A percentile compares a stretch with the other conserved stretches of the same genome.
These are phyloP conservation scores for Miltochrista miniata DNA, from an alignment of 2,888 invertebrate species.

Conservation along the genomic window DNA sequence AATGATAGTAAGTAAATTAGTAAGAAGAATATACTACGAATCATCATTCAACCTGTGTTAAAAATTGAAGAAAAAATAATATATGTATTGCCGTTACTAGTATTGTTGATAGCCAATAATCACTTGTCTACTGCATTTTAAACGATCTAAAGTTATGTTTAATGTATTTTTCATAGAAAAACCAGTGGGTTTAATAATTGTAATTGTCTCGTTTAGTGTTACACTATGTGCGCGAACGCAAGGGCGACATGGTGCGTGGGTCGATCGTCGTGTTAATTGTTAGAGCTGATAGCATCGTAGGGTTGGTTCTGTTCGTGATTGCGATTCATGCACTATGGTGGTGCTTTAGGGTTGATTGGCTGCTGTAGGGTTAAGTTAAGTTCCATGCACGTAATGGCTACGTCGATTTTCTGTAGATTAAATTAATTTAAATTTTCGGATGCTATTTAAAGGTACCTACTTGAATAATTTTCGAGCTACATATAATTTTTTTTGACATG, in stretches of 20 bases:
- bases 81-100: neutral
- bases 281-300: constrained; percentile 46
- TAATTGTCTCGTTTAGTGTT: constrained; percentile 26
- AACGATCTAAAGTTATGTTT: neutral
- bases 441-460: no score
- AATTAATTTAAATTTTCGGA: no score
- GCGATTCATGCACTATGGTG: constrained; percentile 39
- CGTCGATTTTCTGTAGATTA: no score
- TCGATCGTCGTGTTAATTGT: constrained; percentile 46
- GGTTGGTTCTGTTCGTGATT: constrained; percentile 14
- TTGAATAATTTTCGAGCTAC: no score
- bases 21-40: no score
- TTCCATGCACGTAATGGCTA: no score
- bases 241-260: constrained; percentile 44
- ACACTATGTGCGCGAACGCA: constrained; percentile 21
- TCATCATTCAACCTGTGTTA: neutral
- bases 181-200: constrained; percentile 11
- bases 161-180: neutral
- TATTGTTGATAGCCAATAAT: neutral
- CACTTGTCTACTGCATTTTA: neutral
- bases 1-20: no score
- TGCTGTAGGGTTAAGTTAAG: no score
- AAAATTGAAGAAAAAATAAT: neutral
- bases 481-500: no score
- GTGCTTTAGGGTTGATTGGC: constrained; percentile 6